Base-by-base conservation (phyloP, 2,888 invertebrate genomes). In the Calameuta pallipes region DNA sequence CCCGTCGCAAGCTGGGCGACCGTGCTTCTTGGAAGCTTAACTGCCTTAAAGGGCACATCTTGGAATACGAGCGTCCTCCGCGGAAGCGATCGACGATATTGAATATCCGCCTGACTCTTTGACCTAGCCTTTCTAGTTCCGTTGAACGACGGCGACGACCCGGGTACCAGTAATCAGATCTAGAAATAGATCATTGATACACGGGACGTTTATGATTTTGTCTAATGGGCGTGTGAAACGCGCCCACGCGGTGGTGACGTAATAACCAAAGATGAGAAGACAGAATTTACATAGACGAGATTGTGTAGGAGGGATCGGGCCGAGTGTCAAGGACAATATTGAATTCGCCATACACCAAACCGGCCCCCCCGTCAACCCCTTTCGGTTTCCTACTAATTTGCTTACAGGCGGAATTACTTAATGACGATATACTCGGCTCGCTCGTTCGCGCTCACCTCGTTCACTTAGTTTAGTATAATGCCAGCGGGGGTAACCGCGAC, bases 391-490 rank as follows among this genome's bases (percentile, higher is more conserved):
- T 34, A 34, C 75, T 75, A 75, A 75, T 30, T 69, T 31, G 41
- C 75, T 41, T 75, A 69, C 81, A 78, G 82, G 82, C 85, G 80
- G 83, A 86, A 88, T 87, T 86, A 83, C 83, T 85, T 85, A 87
- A 87, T 83, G 86, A 86, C 85, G 85, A 86, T 87, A 87, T 71
- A 71, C 34, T 71, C 71, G 71, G 34, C 71, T 31, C 15, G 31
- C 85, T 86, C 87, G 82, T 85, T 84, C 86, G 23, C 74, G 34
- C 74, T 74, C 74, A 34, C 35, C 86, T 85, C 87, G 86, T 87
- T 87, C 87, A 86, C 87, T 88, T 86, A 86, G 85, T 85, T 88
- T 82, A 85, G 84, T 83, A 84, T 80, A 80, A 83, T 84, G 82
- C 82, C 85, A 85, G 86, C 76, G 75, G 79, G 79, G 85, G 85